These are phyloP conservation scores for Myotis myotis DNA, from an alignment of 2,797 vertebrate genomes.

Conservation along the genomic window DNA sequence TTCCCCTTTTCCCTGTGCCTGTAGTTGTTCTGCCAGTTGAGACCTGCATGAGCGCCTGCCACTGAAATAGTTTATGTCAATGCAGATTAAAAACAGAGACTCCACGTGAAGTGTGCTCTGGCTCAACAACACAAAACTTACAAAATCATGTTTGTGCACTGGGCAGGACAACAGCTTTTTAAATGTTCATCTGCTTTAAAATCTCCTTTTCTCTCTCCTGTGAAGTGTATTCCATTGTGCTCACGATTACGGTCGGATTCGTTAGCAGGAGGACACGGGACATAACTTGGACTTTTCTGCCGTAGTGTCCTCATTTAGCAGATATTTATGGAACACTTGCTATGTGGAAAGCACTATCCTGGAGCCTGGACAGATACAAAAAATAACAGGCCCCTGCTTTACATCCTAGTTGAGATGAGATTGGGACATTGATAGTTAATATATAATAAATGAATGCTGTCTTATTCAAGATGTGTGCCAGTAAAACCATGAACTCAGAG, in stretches of 20 bases:
- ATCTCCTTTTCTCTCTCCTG: background rate
- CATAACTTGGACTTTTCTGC: background rate
- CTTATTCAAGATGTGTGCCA: background rate
- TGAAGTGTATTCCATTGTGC: background rate
- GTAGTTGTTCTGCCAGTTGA: slow-evolving; percentile 45
- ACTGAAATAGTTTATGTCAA: background rate
- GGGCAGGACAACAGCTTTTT: background rate
- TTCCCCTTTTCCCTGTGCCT: background rate
- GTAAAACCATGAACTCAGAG: background rate
- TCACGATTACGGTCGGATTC: background rate
- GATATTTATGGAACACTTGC: background rate
- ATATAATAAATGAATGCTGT: background rate
- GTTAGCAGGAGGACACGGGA: background rate
- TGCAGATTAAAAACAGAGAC: background rate
- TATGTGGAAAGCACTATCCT: background rate
- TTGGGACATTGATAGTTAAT: background rate
- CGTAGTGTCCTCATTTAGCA: slow-evolving; percentile 34
- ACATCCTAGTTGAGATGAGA: background rate
- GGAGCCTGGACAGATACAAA: background rate
- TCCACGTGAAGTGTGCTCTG: background rate
- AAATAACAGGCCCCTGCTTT: background rate
- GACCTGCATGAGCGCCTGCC: background rate
- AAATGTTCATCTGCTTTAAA: background rate
- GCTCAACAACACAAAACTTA: background rate
- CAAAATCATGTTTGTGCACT: background rate